Base-by-base conservation (phyloP, 2,888 invertebrate genomes). In the Andricus quercusramuli region DNA sequence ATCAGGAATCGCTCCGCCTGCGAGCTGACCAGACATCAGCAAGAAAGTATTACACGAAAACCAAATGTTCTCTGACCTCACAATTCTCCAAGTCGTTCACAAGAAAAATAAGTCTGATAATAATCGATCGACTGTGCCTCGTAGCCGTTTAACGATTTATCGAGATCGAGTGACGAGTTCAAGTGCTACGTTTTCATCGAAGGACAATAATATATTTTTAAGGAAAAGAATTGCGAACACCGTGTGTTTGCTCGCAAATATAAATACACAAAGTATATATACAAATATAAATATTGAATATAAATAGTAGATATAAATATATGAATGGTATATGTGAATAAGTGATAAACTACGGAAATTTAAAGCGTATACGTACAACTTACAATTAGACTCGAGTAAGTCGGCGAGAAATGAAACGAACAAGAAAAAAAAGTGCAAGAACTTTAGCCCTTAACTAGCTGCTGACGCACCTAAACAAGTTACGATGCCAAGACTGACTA, bases 151-250 rank as follows among this genome's bases (percentile, higher is more conserved):
- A 74, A 74, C 74, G 56, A 74, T 74, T 74, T 56, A 74, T 74
- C 32, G 56, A 59, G 56, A 74, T 74, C 56, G 56, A 84, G 83
- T 79, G 84, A 84, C 86, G 84, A 88, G 86, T 88, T 88, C 86
- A 89, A 91, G 90, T 90, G 91, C 90, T 89, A 89, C 89, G 89
- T 91, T 91, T 91, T 90, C 90, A 90, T 91, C 89, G 89, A 92
- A 92, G 90, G 92, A 93, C 92, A 93, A 93, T 93, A 93, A 93
- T 92, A 89, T 93, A 92, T 91, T 90, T 92, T 91, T 92, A 93
- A 92, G 92, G 86, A 78, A 84, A 82, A 80, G 76, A 78, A n/a
- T 20, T 32, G 32, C n/a, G 77, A 59, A 47, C 37, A 44, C 66
- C 41, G 17, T 44, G 81, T 81, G 85, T 79, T 67, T 25, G n/a